Conservation (phyloP, 2,888 invertebrate genomes). For the Pristionchus mayeri region DNA sequence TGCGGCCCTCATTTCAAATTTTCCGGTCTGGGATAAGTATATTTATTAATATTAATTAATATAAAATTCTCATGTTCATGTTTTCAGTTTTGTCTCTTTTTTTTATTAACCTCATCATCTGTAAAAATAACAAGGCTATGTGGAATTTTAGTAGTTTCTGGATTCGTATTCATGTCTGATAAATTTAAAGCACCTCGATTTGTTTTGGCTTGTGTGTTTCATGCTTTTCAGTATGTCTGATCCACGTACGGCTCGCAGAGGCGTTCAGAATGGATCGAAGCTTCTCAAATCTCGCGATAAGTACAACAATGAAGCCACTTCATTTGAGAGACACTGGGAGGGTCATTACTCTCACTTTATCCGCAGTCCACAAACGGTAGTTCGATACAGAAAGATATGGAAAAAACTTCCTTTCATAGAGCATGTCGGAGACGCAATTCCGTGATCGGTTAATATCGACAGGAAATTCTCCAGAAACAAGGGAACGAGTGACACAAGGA, state of each 20-base stretch:
- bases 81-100: no score
- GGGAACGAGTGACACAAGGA: constrained; percentile 39
- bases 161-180: no score
- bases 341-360: constrained; percentile 10
- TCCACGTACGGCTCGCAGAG: constrained; percentile 26
- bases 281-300: constrained; percentile 36
- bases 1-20: no score
- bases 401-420: background rate
- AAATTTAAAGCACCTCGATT: no score
- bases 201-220: no score
- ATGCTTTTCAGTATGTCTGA: constrained; percentile 30
- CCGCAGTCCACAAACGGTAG: background rate
- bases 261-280: constrained; percentile 16
- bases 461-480: background rate
- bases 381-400: background rate
- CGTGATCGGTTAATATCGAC: constrained; percentile 37
- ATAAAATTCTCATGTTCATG: no score
- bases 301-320: constrained; percentile 13
- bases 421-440: constrained; percentile 15
- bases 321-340: constrained; percentile 38
- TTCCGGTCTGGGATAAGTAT: no score
- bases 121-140: no score
- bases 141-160: no score
- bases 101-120: no score
- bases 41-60: no score